phyloP scores from a whole-genome alignment of 2,797 vertebrate species.

The Crypturellus tataupa region DNA sequence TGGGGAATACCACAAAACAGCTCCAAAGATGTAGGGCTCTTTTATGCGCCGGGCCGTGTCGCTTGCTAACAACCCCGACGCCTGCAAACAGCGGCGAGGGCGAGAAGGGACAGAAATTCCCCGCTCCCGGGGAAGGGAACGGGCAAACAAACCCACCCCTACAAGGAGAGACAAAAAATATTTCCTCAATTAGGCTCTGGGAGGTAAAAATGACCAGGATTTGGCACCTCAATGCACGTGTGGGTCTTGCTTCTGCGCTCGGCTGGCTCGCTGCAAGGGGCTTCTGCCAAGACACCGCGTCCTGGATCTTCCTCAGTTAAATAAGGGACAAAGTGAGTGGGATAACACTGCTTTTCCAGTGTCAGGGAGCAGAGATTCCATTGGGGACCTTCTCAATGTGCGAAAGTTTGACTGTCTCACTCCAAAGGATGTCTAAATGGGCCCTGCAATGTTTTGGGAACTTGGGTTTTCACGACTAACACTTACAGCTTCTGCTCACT shows the following conservation, averaged over 20 bases:
- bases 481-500: background rate
- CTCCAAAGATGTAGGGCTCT: slow-evolving; percentile 64
- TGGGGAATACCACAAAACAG: slow-evolving; percentile 68
- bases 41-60: slow-evolving; percentile 60
- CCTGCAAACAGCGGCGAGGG: slow-evolving; percentile 39
- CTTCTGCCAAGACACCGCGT: background rate
- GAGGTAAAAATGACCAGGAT: background rate
- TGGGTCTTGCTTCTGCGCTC: background rate
- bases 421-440: background rate
- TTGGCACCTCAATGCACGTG: slow-evolving; percentile 18
- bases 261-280: background rate
- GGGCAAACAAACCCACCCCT: slow-evolving; percentile 20
- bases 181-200: slow-evolving; percentile 40
- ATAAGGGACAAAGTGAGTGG: background rate
- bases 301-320: slow-evolving; percentile 24
- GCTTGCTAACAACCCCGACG: slow-evolving; percentile 51
- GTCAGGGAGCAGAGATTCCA: slow-evolving; percentile 19
- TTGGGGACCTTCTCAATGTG: background rate
- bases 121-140: background rate
- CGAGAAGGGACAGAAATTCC: background rate
- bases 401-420: background rate
- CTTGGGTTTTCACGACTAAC: background rate
- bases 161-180: background rate
- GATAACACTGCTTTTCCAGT: background rate
- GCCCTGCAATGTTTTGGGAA: background rate